A percentile compares a stretch with the other conserved stretches of the same genome.
Conservation (phyloP, 2,888 invertebrate genomes). For the Drosophila subquinaria region DNA sequence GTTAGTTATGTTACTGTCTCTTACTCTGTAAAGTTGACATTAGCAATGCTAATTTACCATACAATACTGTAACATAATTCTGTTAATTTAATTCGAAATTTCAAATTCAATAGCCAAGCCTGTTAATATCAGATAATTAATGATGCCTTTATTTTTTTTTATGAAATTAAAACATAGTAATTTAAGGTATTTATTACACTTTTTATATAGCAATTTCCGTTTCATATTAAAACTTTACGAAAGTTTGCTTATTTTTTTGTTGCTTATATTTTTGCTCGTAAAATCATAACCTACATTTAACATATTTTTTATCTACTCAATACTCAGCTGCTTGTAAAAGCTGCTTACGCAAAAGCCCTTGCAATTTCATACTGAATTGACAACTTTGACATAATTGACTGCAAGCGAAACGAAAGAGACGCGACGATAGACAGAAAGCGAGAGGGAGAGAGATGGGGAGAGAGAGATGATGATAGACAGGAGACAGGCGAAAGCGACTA, state of each 20-base stretch:
- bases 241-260: conserved; percentile 9
- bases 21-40: too few species aligned
- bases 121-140: too few species aligned
- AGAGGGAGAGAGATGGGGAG: not conserved
- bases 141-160: not conserved
- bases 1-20: too few species aligned
- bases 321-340: conserved; percentile 54
- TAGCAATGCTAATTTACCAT: too few species aligned
- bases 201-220: conserved; percentile 36
- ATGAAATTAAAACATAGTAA: not conserved
- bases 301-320: conserved; percentile 31
- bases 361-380: conserved; percentile 70
- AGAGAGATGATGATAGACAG: conserved; percentile 2
- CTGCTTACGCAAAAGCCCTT: conserved; percentile 61
- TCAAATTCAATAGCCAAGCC: not conserved
- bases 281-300: conserved; percentile 59
- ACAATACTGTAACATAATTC: not conserved
- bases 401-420: conserved; percentile 33
- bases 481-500: conserved; percentile 6
- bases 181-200: conserved; percentile 19
- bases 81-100: not conserved
- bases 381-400: conserved; percentile 82
- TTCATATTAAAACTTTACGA: conserved; percentile 8
- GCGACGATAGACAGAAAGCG: not conserved
- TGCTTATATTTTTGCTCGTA: conserved; percentile 18